Percentiles rank a stretch among this genome's conserved stretches.
Conservation (phyloP, 2,797 vertebrate genomes). For the Discoglossus pictus region DNA sequence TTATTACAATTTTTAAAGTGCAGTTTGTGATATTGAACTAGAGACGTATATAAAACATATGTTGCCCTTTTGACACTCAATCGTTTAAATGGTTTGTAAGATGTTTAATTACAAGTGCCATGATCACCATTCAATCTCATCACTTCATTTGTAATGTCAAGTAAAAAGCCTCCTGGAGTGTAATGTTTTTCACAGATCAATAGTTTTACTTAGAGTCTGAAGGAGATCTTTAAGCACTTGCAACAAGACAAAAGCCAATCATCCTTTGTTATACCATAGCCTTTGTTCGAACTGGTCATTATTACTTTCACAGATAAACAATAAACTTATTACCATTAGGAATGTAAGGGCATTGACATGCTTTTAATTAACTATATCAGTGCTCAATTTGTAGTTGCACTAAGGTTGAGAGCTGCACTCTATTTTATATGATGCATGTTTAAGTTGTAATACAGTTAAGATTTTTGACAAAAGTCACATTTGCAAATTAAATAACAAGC, state of each 20-base stretch:
- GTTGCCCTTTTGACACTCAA: conserved; percentile 82
- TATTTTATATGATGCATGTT: too few relatives aligned
- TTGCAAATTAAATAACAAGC: too few relatives aligned
- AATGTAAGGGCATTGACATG: too few relatives aligned
- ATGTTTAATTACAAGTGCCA: conserved; percentile 95
- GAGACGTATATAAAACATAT: conserved; percentile 72
- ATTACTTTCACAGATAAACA: conserved; percentile 5
- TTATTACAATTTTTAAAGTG: conserved; percentile 25
- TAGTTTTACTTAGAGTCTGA: conserved; percentile 87
- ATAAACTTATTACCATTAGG: too few relatives aligned
- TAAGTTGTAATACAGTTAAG: too few relatives aligned
- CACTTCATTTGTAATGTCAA: conserved; percentile 94
- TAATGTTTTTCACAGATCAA: conserved; percentile 94
- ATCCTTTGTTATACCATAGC: conserved; percentile 57
- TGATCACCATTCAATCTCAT: conserved; percentile 96
- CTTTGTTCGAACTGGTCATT: conserved; percentile 45
- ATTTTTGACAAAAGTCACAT: too few relatives aligned
- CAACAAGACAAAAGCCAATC: conserved; percentile 62
- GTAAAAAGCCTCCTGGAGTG: conserved; percentile 90
- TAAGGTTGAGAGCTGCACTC: too few relatives aligned
- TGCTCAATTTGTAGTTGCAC: too few relatives aligned
- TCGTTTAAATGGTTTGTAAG: conserved; percentile 95
- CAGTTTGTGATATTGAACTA: conserved; percentile 27
- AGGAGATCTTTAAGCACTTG: conserved; percentile 75
- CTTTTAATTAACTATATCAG: too few relatives aligned